Percentiles rank a stretch among this genome's conserved stretches.
phyloP scores from a whole-genome alignment of 2,888 invertebrate species.

The Panopea generosa region DNA sequence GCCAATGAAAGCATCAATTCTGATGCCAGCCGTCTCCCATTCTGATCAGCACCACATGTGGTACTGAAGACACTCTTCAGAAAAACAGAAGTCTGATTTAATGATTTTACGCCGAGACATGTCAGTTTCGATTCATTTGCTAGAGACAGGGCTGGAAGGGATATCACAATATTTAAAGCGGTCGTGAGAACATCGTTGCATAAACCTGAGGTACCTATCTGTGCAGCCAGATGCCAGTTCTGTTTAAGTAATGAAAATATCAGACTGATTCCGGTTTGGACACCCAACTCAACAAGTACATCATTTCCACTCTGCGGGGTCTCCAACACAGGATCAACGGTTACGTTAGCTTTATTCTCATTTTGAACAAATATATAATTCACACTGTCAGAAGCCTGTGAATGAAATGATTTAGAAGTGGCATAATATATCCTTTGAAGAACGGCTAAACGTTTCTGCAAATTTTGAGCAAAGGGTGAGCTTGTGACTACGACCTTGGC shows the following conservation, averaged over 20 bases:
- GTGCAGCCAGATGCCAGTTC: slow-evolving; percentile 86
- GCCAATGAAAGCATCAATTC: slow-evolving; percentile 88
- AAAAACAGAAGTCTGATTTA: slow-evolving; percentile 86
- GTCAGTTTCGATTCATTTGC: slow-evolving; percentile 88
- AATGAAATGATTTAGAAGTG: slow-evolving; percentile 87
- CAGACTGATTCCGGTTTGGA: slow-evolving; percentile 88
- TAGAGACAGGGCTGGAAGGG: slow-evolving; percentile 88
- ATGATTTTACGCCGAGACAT: slow-evolving; percentile 84
- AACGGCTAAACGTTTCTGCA: slow-evolving; percentile 87
- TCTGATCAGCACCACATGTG: slow-evolving; percentile 86
- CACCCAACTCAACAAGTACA: slow-evolving; percentile 88
- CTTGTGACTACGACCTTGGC: slow-evolving; percentile 87
- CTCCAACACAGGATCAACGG: slow-evolving; percentile 35
- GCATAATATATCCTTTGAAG: slow-evolving; percentile 88
- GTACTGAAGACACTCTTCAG: slow-evolving; percentile 87
- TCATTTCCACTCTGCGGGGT: slow-evolving; percentile 80
- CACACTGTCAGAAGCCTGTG: slow-evolving; percentile 11
- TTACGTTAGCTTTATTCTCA: neutral
- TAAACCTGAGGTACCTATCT: slow-evolving; percentile 84
- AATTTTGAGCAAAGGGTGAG: slow-evolving; percentile 87
- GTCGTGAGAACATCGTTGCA: slow-evolving; percentile 88
- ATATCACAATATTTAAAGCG: slow-evolving; percentile 87
- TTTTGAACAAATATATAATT: neutral
- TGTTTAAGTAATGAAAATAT: slow-evolving; percentile 88
- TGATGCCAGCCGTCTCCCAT: slow-evolving; percentile 83